Conservation (phyloP, 2,797 vertebrate genomes). For the Agapornis canus region DNA sequence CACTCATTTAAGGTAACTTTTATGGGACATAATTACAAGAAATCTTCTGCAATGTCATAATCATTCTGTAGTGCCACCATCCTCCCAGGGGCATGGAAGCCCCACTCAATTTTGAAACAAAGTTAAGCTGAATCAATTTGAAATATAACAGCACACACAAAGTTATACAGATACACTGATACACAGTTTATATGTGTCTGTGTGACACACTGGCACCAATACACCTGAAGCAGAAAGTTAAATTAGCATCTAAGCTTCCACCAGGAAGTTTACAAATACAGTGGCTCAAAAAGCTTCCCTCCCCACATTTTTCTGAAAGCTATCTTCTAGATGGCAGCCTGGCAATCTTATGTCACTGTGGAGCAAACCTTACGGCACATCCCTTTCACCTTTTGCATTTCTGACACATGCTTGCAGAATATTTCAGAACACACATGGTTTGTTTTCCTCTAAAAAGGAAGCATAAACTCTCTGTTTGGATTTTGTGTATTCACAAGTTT, state of each 20-base stretch:
- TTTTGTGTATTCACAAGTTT: neutral
- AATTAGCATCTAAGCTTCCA: neutral
- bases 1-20: neutral
- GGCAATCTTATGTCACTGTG: neutral
- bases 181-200: neutral
- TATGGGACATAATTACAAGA: neutral
- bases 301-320: rapidly evolving
- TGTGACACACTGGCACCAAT: neutral
- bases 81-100: neutral
- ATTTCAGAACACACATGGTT: neutral
- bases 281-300: neutral
- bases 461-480: neutral
- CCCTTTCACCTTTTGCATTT: neutral
- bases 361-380: neutral
- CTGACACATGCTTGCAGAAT: neutral
- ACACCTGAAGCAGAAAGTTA: neutral
- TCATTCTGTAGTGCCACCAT: neutral
- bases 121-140: neutral
- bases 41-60: neutral
- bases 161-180: neutral
- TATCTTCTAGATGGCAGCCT: neutral
- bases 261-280: neutral
- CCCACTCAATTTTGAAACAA: neutral
- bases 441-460: neutral
- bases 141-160: neutral